Conservation (phyloP, 2,888 invertebrate species). For the Philonicus albiceps region DNA sequence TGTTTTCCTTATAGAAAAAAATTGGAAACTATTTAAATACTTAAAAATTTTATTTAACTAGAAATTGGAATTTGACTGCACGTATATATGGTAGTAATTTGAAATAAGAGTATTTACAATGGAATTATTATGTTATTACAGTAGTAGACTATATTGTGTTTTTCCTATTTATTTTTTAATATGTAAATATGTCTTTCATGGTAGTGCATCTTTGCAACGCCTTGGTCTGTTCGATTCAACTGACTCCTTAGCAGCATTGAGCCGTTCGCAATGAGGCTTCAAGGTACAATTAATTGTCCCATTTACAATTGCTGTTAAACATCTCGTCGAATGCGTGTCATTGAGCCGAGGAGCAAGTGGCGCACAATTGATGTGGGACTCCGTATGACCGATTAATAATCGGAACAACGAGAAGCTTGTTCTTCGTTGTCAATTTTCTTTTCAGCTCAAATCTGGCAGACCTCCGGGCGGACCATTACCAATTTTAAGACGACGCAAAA, state of each 20-base stretch:
- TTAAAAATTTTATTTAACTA: too few species aligned
- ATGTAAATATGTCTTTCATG: neutral
- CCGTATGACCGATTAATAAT: constrained; percentile 18
- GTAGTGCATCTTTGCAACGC: neutral
- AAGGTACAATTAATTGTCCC: constrained; percentile 33
- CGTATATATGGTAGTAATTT: too few species aligned
- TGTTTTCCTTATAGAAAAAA: too few species aligned
- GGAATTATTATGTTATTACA: too few species aligned
- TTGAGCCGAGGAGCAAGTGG: constrained; percentile 8
- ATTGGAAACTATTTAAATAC: too few species aligned
- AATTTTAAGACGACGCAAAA: neutral
- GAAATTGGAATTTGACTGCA: too few species aligned
- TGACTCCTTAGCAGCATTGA: neutral
- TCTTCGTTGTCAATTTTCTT: neutral
- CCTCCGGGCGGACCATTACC: neutral
- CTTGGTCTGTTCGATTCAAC: neutral
- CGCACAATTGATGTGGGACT: constrained; percentile 12
- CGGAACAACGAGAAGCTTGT: constrained; percentile 16
- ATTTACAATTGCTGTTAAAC: constrained; percentile 22
- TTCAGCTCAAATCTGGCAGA: neutral
- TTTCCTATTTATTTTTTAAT: too few species aligned
- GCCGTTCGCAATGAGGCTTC: constrained; percentile 21
- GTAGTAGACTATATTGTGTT: too few species aligned
- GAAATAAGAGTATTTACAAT: too few species aligned
- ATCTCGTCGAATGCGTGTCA: neutral